These are phyloP conservation scores for Aphidius colemani DNA, from an alignment of 2,888 invertebrate genomes.

Conservation along the genomic window DNA sequence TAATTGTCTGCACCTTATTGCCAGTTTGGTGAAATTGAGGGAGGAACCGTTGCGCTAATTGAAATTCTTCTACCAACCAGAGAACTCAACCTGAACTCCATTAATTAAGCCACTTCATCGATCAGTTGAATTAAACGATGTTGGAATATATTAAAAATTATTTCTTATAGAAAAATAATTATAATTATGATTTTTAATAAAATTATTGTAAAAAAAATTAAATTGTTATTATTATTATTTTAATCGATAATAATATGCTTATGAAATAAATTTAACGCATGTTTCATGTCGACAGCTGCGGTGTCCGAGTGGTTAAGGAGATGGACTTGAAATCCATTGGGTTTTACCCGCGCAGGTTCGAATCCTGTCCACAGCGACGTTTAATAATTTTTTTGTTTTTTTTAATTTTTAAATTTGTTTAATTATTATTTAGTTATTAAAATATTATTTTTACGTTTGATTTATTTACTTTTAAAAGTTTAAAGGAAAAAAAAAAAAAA, in stretches of 20 bases:
- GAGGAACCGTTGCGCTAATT: slow-evolving; percentile 38
- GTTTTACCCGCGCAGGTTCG: slow-evolving; percentile 60
- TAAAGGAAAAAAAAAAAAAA: neutral
- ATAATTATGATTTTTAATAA: no score
- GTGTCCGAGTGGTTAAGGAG: slow-evolving; percentile 61
- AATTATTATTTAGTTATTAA: neutral
- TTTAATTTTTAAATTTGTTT: neutral
- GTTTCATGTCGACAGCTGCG: slow-evolving; percentile 48
- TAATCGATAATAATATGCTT: neutral
- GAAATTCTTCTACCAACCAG: slow-evolving; percentile 41
- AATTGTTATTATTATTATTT: no score
- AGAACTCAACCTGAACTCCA: slow-evolving; percentile 19
- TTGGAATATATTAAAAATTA: neutral
- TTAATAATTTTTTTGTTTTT: slow-evolving; percentile 20
- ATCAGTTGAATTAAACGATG: neutral
- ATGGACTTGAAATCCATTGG: slow-evolving; percentile 61
- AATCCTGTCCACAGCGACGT: slow-evolving; percentile 59
- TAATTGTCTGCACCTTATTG: slow-evolving; percentile 21
- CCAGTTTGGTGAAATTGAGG: slow-evolving; percentile 11
- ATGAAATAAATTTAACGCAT: neutral
- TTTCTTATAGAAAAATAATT: neutral
- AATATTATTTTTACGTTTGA: neutral
- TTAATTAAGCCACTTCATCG: slow-evolving; percentile 21
- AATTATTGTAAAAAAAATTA: no score
- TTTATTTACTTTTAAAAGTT: neutral